phyloP scores from a whole-genome alignment of 2,113 vertebrate genomes.

The Prietella phreatophila region DNA sequence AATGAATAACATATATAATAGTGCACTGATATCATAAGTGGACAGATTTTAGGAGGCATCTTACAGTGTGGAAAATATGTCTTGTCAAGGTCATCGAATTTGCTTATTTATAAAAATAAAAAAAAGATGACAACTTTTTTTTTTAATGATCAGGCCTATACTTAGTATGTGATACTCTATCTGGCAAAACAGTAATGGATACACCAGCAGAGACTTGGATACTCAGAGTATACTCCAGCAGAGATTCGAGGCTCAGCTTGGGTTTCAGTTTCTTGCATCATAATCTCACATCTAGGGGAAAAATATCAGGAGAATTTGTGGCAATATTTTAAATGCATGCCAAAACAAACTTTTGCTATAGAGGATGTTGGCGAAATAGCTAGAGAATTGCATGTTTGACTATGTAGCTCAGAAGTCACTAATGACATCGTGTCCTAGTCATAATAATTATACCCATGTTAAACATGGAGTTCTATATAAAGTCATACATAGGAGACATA shows the following conservation, averaged over 20 bases:
- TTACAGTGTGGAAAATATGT: not conserved
- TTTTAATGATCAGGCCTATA: not conserved
- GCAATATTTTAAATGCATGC: conserved; percentile 4
- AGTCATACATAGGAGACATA: not conserved
- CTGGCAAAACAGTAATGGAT: not conserved
- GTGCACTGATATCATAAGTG: not conserved
- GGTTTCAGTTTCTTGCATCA: conserved; percentile 37
- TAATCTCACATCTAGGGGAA: not conserved
- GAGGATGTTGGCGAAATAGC: not conserved
- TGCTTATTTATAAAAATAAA: not conserved
- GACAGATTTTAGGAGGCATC: not conserved
- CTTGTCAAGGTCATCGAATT: not conserved
- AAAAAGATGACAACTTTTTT: not conserved
- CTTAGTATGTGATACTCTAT: not conserved
- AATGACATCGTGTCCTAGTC: not conserved
- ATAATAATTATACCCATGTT: not conserved
- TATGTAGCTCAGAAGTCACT: not conserved
- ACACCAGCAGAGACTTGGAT: not conserved
- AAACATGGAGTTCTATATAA: not conserved
- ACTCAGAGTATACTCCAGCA: too few species aligned
- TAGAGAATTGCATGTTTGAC: not conserved
- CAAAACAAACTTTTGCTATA: not conserved
- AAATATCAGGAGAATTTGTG: not conserved
- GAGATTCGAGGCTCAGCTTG: not conserved
- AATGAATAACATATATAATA: not conserved